Conservation (phyloP, 2,888 invertebrate genomes). For the Icerya purchasi region DNA sequence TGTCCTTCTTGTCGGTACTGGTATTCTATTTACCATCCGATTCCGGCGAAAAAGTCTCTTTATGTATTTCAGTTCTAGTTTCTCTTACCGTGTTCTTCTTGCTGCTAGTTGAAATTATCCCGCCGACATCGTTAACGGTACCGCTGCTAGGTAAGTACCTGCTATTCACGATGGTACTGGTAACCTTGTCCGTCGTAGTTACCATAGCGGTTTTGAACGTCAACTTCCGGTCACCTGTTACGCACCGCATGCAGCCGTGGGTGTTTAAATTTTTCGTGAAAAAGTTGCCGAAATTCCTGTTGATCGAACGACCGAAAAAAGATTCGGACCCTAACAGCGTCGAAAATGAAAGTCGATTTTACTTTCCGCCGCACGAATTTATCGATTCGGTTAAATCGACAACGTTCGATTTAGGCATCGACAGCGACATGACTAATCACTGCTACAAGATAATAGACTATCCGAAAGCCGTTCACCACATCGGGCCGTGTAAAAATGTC, state of each 20-base stretch:
- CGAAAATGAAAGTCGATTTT: conserved; percentile 21
- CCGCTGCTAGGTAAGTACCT: conserved; percentile 79
- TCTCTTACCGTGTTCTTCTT: conserved; percentile 88
- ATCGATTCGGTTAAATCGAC: neutral
- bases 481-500: neutral
- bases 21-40: conserved; percentile 96
- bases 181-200: conserved; percentile 76
- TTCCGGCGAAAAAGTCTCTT: conserved; percentile 91
- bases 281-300: conserved; percentile 57
- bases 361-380: neutral
- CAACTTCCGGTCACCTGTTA: conserved; percentile 70
- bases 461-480: neutral
- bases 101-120: conserved; percentile 80
- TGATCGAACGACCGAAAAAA: conserved; percentile 72
- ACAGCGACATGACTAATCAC: neutral
- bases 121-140: conserved; percentile 78
- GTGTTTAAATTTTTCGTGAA: conserved; percentile 40
- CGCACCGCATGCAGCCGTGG: conserved; percentile 81
- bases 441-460: neutral
- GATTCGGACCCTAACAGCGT: conserved; percentile 22
- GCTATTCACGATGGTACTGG: conserved; percentile 83
- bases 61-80: conserved; percentile 81
- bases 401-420: neutral
- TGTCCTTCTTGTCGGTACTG: conserved; percentile 85
- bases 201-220: conserved; percentile 85